phyloP scores from a whole-genome alignment of 2,888 invertebrate species.

The Perizoma flavofasciatum region DNA sequence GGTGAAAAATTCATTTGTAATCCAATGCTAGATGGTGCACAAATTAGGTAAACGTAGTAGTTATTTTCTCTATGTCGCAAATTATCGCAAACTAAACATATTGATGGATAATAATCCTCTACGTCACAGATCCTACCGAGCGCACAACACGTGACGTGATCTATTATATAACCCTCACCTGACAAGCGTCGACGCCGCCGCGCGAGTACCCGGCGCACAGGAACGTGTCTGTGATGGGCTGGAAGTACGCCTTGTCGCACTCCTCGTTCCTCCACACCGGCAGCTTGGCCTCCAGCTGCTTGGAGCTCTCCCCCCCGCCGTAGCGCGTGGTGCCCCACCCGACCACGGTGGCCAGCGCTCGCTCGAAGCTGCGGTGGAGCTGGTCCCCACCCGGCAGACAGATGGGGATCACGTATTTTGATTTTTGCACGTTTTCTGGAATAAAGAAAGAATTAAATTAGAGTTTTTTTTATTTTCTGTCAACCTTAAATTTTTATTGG shows the following conservation, averaged over 20 bases:
- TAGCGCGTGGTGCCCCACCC: constrained; percentile 97
- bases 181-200: constrained; percentile 97
- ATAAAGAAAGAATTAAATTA: neutral
- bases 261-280: constrained; percentile 96
- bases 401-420: constrained; percentile 93
- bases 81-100: too few species aligned
- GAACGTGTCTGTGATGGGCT: constrained; percentile 95
- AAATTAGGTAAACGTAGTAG: too few species aligned
- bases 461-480: too few species aligned
- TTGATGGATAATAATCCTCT: too few species aligned
- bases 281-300: constrained; percentile 91
- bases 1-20: too few species aligned
- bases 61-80: too few species aligned
- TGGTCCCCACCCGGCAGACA: constrained; percentile 89
- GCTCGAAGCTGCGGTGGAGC: constrained; percentile 84
- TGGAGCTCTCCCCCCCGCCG: constrained; percentile 94
- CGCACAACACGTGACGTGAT: too few species aligned
- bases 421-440: constrained; percentile 88
- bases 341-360: constrained; percentile 93
- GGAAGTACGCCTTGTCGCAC: constrained; percentile 95
- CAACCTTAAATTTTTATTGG: too few species aligned
- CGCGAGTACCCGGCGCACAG: constrained; percentile 94
- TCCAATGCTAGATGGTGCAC: too few species aligned
- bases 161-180: constrained; percentile 75
- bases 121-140: too few species aligned